Conservation (phyloP, 2,888 invertebrate genomes). For the Drosophila birchii region DNA sequence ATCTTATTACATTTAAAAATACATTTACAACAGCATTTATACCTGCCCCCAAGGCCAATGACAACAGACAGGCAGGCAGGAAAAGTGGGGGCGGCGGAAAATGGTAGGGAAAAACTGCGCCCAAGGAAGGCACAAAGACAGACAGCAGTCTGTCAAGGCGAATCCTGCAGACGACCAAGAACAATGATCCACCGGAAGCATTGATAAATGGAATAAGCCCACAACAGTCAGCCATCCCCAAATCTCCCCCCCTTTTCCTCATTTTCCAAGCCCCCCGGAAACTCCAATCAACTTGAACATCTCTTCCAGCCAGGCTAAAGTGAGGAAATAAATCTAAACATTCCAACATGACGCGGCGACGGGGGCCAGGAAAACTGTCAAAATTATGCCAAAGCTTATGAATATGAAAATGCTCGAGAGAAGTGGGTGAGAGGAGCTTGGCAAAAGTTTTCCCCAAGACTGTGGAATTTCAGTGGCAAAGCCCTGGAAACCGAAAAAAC, state of each 20-base stretch:
- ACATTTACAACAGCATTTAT: conserved; percentile 78
- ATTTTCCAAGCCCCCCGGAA: conserved; percentile 14
- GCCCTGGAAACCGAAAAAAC: conserved; percentile 15
- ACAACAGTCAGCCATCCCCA: conserved; percentile 16
- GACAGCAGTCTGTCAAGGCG: conserved; percentile 52
- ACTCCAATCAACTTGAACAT: conserved; percentile 50
- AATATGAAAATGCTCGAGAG: conserved; percentile 62
- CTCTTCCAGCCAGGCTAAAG: conserved; percentile 51
- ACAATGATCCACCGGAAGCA: conserved; percentile 66
- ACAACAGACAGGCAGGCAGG: conserved; percentile 25
- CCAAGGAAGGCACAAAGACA: conserved; percentile 15
- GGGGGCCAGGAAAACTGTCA: conserved; percentile 67
- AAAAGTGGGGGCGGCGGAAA: background rate
- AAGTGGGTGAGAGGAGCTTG: background rate
- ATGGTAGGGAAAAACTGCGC: background rate
- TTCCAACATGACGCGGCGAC: conserved; percentile 47
- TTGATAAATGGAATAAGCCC: conserved; percentile 76
- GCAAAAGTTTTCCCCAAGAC: conserved; percentile 55
- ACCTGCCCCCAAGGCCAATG: conserved; percentile 66
- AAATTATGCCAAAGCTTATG: conserved; percentile 75
- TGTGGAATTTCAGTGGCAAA: conserved; percentile 14
- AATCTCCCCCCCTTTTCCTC: background rate
- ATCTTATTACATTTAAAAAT: conserved; percentile 80
- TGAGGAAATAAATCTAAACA: conserved; percentile 75
- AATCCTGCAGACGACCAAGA: conserved; percentile 31